A percentile compares a stretch with the other conserved stretches of the same genome.
Evolutionary conservation across 1,140 invertebrate genomes (phyloP).

Genomic region (Telenomus remus): DNA sequence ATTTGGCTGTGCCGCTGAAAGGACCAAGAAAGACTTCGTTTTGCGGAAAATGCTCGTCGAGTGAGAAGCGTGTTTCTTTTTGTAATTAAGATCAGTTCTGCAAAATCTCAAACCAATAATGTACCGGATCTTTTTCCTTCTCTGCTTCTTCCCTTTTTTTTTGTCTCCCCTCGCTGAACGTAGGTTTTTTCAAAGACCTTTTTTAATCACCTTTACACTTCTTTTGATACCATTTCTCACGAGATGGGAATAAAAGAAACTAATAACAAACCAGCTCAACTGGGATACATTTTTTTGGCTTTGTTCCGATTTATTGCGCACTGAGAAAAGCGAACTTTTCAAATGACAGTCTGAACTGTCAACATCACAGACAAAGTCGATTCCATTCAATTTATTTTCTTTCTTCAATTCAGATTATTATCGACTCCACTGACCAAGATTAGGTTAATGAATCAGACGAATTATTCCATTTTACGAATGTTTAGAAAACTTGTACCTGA

Average conservation of each 20-base stretch:
- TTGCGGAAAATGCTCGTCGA: constrained; percentile 39
- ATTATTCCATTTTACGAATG: too few species aligned
- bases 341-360: too few species aligned
- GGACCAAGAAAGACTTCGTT: constrained; percentile 44
- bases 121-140: neutral
- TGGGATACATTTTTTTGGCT: neutral
- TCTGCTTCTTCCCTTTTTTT: constrained; percentile 7
- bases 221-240: constrained; percentile 1
- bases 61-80: constrained; percentile 41
- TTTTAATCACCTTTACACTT: constrained; percentile 22
- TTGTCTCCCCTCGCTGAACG: neutral
- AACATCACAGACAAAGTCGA: too few species aligned
- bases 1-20: constrained; percentile 54
- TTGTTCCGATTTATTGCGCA: neutral
- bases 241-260: neutral
- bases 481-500: too few species aligned
- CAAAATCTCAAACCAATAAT: constrained; percentile 43
- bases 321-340: too few species aligned
- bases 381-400: too few species aligned
- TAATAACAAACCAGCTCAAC: constrained; percentile 8
- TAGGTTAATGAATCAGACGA: too few species aligned
- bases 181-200: constrained; percentile 6
- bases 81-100: constrained; percentile 45
- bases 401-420: too few species aligned
- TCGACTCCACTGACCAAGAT: too few species aligned